Evolutionary conservation across 2,797 vertebrate genomes (phyloP).

Genomic region (Tenualosa ilisha): DNA sequence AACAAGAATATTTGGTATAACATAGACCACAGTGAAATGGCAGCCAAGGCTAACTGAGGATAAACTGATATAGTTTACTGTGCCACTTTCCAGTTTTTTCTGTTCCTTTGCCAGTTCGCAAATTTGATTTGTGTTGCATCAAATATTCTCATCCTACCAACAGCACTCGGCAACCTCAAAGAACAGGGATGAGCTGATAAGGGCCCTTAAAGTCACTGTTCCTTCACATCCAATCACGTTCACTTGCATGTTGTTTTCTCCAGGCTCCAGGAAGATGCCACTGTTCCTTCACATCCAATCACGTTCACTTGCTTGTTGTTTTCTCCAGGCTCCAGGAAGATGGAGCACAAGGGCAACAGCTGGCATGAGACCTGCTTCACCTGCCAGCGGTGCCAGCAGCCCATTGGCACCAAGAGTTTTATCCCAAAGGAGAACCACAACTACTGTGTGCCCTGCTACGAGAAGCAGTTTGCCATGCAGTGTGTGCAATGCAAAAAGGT

Average conservation of each 20-base stretch:
- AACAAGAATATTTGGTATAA: too few relatives aligned
- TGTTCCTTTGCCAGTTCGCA: too few relatives aligned
- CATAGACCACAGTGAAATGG: too few relatives aligned
- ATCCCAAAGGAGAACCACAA: slow-evolving; percentile 86
- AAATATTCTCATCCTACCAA: too few relatives aligned
- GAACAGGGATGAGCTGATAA: too few relatives aligned
- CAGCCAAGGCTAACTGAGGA: too few relatives aligned
- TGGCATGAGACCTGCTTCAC: slow-evolving; percentile 95
- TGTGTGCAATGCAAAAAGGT: slow-evolving; percentile 93
- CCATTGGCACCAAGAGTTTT: slow-evolving; percentile 91
- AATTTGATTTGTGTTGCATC: too few relatives aligned
- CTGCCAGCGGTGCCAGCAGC: slow-evolving; percentile 88
- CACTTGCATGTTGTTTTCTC: background rate
- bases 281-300: background rate
- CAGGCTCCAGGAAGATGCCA: slow-evolving; percentile 93
- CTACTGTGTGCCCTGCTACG: slow-evolving; percentile 91
- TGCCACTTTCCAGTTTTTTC: too few relatives aligned
- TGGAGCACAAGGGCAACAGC: slow-evolving; percentile 92
- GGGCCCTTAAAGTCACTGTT: background rate
- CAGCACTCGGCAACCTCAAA: too few relatives aligned
- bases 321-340: slow-evolving; percentile 87
- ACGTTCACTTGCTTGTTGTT: background rate
- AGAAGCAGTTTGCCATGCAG: slow-evolving; percentile 91
- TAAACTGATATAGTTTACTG: too few relatives aligned
- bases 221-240: background rate